Percentiles rank a stretch among this genome's conserved stretches.
phyloP scores from a whole-genome alignment of 1,140 invertebrate species.

The Hylaeus anthracinus region DNA sequence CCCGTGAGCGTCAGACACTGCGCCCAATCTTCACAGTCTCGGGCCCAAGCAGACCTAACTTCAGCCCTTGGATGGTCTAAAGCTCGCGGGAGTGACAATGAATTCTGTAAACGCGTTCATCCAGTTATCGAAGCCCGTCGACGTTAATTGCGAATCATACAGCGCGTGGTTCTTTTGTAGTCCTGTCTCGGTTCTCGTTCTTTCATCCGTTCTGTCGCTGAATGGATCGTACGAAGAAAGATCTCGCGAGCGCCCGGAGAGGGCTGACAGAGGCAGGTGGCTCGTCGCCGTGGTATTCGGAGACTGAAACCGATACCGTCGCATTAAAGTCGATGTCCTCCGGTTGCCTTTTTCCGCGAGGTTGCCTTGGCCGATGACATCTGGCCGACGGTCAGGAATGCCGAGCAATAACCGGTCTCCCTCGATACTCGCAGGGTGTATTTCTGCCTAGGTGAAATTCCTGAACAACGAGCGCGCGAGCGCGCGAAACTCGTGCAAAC shows the following conservation, averaged over 20 bases:
- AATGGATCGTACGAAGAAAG: conserved; percentile 34
- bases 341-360: conserved; percentile 62
- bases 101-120: no score
- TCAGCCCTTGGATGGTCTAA: no score
- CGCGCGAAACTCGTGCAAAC: conserved; percentile 54
- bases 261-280: conserved; percentile 37
- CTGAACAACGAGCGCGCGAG: conserved; percentile 26
- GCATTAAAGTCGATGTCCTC: conserved; percentile 63
- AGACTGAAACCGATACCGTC: conserved; percentile 61
- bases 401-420: conserved; percentile 73
- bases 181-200: neutral
- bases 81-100: no score
- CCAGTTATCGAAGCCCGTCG: neutral
- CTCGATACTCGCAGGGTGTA: conserved; percentile 57
- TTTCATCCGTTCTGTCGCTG: neutral
- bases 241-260: conserved; percentile 2
- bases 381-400: conserved; percentile 74
- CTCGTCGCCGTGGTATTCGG: conserved; percentile 47
- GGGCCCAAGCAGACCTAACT: no score
- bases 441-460: conserved; percentile 65
- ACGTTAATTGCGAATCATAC: conserved; percentile 27
- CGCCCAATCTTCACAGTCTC: no score
- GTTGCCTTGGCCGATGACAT: conserved; percentile 74
- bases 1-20: no score
- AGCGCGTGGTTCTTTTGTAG: conserved; percentile 9